These are phyloP conservation scores for Eufriesea mexicana DNA, from an alignment of 1,140 invertebrate species.

Conservation along the genomic window DNA sequence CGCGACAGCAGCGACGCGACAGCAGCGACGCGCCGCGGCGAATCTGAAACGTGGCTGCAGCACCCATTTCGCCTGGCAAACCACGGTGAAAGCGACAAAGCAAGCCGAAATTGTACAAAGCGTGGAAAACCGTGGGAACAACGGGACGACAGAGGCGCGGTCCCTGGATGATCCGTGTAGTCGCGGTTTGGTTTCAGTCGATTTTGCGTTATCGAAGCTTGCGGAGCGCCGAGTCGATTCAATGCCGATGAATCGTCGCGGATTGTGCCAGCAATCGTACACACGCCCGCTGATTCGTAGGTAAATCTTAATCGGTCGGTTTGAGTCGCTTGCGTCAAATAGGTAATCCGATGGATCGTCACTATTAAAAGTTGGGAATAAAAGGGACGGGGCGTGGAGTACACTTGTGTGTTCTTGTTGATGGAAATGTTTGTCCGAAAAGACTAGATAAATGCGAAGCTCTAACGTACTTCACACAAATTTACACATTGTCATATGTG, in stretches of 20 bases:
- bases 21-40: background rate
- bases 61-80: constrained; percentile 4
- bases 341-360: background rate
- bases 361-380: no score
- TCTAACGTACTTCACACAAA: no score
- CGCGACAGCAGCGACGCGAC: no score
- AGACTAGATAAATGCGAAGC: no score
- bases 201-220: constrained; percentile 1
- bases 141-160: background rate
- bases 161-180: background rate
- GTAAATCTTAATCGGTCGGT: background rate
- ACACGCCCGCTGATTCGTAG: background rate
- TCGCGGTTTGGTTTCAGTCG: constrained; percentile 2
- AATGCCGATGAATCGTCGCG: background rate
- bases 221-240: background rate
- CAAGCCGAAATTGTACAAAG: constrained; percentile 25
- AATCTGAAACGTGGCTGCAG: background rate
- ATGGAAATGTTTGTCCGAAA: no score
- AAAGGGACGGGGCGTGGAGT: no score
- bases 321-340: background rate
- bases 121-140: constrained; percentile 24
- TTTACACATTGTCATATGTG: no score
- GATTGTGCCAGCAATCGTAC: background rate
- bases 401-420: no score
- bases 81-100: background rate